Percentiles rank a stretch among this genome's conserved stretches.
Evolutionary conservation across 2,888 invertebrate species (phyloP).

Genomic region (Plagodis pulveraria): DNA sequence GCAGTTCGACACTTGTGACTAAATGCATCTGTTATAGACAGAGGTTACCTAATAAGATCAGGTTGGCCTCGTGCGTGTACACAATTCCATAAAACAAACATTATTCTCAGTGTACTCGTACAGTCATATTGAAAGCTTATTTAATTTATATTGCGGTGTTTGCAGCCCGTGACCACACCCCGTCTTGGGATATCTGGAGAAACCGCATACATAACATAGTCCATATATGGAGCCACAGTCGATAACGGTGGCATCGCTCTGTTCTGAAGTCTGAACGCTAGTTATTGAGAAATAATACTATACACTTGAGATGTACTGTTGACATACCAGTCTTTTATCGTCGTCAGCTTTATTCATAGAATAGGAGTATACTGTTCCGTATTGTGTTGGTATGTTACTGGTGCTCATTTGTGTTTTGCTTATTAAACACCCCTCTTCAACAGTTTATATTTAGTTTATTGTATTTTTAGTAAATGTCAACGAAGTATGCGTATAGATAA

Average conservation of each 20-base stretch:
- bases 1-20: too few species aligned
- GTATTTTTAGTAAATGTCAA: too few species aligned
- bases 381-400: conserved; percentile 3
- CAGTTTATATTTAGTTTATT: not conserved
- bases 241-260: conserved; percentile 44
- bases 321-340: conserved; percentile 27
- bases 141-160: conserved; percentile 50
- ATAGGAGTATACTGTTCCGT: conserved; percentile 3
- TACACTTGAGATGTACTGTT: conserved; percentile 13
- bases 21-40: too few species aligned
- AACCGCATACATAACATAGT: conserved; percentile 49
- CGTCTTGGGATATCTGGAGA: conserved; percentile 56
- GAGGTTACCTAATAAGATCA: too few species aligned
- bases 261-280: conserved; percentile 29
- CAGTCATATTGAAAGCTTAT: conserved; percentile 49
- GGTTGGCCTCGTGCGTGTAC: too few species aligned
- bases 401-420: not conserved
- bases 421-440: too few species aligned
- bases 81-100: too few species aligned
- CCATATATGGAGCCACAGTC: conserved; percentile 45
- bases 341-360: conserved; percentile 17
- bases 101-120: not conserved
- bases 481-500: too few species aligned
- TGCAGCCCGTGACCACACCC: conserved; percentile 42
- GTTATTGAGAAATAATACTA: conserved; percentile 31